Base-by-base conservation (phyloP, 2,888 invertebrate genomes). In the Morpho deidamia region DNA sequence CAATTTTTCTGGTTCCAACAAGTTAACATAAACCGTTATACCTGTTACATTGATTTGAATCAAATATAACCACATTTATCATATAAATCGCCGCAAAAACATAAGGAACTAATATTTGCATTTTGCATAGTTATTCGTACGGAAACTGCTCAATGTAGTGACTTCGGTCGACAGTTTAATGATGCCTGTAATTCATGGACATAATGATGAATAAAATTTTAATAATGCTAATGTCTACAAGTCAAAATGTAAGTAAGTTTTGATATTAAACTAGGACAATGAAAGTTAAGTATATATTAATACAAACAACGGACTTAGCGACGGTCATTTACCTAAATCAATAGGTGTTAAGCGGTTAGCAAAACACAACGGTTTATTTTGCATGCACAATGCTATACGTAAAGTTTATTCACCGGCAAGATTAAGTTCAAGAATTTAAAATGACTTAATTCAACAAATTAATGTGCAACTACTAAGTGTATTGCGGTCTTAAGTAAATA, bases 331-430 rank as follows among this genome's bases (percentile, higher is more conserved):
- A 48, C 40, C 48, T 41, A 33, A 23, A 10, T 38, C 40, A 10
- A 39, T 39, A 11, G 7, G 33, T 48, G 48, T 37, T 35, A 41
- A 48, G 48, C 33, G 49, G n/a, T 14, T 12, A 49, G 35, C 4
- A 32, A 49, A 49, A 49, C 35, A 49, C 8, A 35, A 42, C 42
- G 35, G 49, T 35, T 14, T 9, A 11, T n/a, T 23, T 8, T 37
- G 33, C 41, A 41, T 54, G 11, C 41, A 23, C 49, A 9, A 41
- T 38, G 11, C 7, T 38, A 38, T 34, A 42, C 45, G 42, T 50
- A 51, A 50, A 55, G 55, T 50, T 42, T 55, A 45, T 42, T 55
- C 49, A 55, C 45, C 54, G 44, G 35, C 9, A 35, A 9, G 11
- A 12, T 8, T 12, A 46, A 55, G 55, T 55, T 50, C 50, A 50